These are phyloP conservation scores for Eristalis tenax DNA, from an alignment of 2,888 invertebrate species.

Conservation along the genomic window DNA sequence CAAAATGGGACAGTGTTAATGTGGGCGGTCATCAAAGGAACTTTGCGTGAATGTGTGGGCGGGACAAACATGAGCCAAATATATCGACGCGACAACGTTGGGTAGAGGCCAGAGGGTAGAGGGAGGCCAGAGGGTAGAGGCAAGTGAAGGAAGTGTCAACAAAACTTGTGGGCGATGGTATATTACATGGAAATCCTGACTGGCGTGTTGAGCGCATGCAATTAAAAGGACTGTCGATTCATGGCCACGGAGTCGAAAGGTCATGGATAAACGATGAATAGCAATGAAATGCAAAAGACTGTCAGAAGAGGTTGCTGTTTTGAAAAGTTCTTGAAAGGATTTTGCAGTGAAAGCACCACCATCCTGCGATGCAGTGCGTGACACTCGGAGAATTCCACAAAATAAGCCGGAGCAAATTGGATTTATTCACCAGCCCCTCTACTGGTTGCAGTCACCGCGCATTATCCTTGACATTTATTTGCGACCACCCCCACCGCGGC, in stretches of 20 bases:
- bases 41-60: conserved; percentile 10
- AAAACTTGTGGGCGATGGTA: background rate
- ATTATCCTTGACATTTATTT: conserved; percentile 4
- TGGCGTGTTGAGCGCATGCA: background rate
- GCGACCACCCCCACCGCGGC: background rate
- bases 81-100: conserved; percentile 12
- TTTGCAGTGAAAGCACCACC: too few relatives aligned
- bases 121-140: background rate
- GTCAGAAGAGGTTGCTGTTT: too few relatives aligned
- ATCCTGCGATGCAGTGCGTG: too few relatives aligned
- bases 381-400: too few relatives aligned
- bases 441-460: conserved; percentile 10
- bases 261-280: background rate
- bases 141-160: conserved; percentile 14
- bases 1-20: conserved; percentile 39
- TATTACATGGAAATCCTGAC: background rate
- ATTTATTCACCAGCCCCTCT: background rate
- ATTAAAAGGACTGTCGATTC: background rate
- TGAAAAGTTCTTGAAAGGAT: background rate
- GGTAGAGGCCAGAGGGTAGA: background rate
- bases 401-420: background rate
- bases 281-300: background rate
- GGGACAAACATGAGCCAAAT: conserved; percentile 31
- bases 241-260: background rate
- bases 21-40: background rate